Evolutionary conservation across 2,797 vertebrate species (phyloP).

Genomic region (Bradypodion ventrale): DNA sequence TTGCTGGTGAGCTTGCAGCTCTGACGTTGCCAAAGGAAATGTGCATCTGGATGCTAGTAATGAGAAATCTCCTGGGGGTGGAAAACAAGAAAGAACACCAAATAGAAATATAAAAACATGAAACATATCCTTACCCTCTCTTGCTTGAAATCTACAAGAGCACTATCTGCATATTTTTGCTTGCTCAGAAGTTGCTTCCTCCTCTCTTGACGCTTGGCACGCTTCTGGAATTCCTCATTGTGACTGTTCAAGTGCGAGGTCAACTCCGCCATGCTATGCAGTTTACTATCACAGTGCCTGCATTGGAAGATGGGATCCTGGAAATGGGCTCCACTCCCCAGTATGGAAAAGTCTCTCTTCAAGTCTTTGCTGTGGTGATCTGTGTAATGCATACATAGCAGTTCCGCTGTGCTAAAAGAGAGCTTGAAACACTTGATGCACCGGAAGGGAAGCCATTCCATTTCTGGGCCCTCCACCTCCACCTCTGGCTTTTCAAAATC

Average conservation of each 20-base stretch:
- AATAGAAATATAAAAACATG: constrained; percentile 53
- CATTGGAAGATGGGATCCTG: constrained; percentile 89
- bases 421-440: constrained; percentile 95
- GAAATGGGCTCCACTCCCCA: constrained; percentile 80
- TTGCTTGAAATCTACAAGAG: constrained; percentile 83
- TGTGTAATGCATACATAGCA: constrained; percentile 96
- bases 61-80: constrained; percentile 66
- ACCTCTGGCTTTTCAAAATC: constrained; percentile 82
- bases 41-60: constrained; percentile 71
- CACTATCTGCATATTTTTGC: constrained; percentile 83
- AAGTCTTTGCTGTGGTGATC: constrained; percentile 93
- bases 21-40: constrained; percentile 71
- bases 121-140: constrained; percentile 88
- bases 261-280: constrained; percentile 85
- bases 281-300: constrained; percentile 92
- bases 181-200: constrained; percentile 91
- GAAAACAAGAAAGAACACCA: constrained; percentile 45
- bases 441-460: constrained; percentile 91
- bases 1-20: constrained; percentile 70
- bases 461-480: constrained; percentile 80
- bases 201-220: constrained; percentile 89
- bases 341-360: constrained; percentile 91
- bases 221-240: constrained; percentile 96
- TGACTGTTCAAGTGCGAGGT: constrained; percentile 89
- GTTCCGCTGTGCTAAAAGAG: constrained; percentile 88